Conservation (phyloP, 2,113 vertebrate species). For the Mobula hypostoma region DNA sequence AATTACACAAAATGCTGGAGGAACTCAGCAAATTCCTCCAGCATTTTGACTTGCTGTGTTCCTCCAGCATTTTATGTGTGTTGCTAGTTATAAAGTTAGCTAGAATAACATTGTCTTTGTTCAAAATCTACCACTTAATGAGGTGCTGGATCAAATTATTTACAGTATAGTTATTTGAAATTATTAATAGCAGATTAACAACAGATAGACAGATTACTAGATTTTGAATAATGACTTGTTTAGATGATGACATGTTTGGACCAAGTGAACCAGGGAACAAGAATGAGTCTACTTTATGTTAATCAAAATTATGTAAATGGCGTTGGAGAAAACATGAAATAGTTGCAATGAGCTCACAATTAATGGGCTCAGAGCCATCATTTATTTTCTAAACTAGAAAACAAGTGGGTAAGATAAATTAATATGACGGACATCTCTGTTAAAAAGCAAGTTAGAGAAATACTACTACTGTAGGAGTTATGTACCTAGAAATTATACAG, state of each 20-base stretch:
- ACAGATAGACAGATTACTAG: not conserved
- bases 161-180: not conserved
- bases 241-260: not conserved
- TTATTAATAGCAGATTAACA: not conserved
- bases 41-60: too few species aligned
- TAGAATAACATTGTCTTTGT: not conserved
- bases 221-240: not conserved
- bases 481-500: not conserved
- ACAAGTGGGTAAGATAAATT: not conserved
- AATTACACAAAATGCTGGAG: too few species aligned
- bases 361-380: not conserved
- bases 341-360: not conserved
- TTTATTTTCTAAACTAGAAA: not conserved
- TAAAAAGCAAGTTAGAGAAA: not conserved
- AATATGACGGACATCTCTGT: not conserved
- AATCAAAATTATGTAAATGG: not conserved
- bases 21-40: too few species aligned
- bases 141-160: not conserved
- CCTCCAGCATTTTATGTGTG: too few species aligned
- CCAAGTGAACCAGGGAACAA: not conserved
- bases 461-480: not conserved
- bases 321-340: not conserved
- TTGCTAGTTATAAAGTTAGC: not conserved
- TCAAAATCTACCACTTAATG: too few species aligned
- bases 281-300: not conserved